These are phyloP conservation scores for Lypha dubia DNA, from an alignment of 2,888 invertebrate genomes.

Conservation along the genomic window DNA sequence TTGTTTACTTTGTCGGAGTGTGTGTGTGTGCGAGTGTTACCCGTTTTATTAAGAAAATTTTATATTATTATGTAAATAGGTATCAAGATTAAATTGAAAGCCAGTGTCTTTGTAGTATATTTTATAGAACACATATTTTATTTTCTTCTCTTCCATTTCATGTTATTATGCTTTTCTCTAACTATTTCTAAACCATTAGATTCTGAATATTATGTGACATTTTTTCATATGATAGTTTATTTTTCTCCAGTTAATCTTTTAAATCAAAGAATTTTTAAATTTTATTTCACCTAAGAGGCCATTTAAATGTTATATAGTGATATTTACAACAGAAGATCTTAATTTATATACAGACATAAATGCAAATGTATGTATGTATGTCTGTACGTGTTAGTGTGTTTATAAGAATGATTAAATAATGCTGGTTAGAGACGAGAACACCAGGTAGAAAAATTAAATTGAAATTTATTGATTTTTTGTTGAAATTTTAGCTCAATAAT, in stretches of 20 bases:
- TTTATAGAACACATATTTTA: neutral
- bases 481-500: too few relatives aligned
- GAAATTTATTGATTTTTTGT: neutral
- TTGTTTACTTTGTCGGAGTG: constrained; percentile 17
- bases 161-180: constrained; percentile 10
- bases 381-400: neutral
- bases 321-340: constrained; percentile 26
- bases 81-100: constrained; percentile 50
- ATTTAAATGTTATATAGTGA: constrained; percentile 46
- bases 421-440: neutral
- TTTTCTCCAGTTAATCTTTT: constrained; percentile 4
- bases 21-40: constrained; percentile 17
- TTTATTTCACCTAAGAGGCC: constrained; percentile 25
- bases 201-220: constrained; percentile 48
- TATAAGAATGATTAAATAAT: neutral
- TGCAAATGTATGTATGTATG: too few relatives aligned
- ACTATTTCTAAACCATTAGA: constrained; percentile 47
- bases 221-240: constrained; percentile 17
- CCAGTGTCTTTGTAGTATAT: neutral
- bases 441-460: constrained; percentile 29
- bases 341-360: too few relatives aligned
- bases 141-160: constrained; percentile 1
- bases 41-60: constrained; percentile 53
- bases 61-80: constrained; percentile 66
- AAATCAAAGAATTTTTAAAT: constrained; percentile 22